A percentile compares a stretch with the other conserved stretches of the same genome.
phyloP scores from a whole-genome alignment of 2,797 vertebrate genomes.

The Petrocephalus schoutedeni region DNA sequence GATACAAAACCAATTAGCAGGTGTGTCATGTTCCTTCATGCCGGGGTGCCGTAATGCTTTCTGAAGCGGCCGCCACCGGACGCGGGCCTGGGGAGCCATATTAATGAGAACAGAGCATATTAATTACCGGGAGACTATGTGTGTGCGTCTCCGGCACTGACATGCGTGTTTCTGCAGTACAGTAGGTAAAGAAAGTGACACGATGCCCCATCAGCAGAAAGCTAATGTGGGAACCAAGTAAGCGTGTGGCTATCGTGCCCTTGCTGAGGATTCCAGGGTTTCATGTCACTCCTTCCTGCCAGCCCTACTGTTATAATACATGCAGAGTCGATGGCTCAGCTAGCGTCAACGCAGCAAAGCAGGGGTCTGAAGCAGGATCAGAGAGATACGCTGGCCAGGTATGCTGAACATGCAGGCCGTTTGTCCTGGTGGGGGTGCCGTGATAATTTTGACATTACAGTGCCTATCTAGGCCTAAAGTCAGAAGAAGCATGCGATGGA shows the following conservation, averaged over 20 bases:
- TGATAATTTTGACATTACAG: not conserved
- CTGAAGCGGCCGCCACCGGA: not conserved
- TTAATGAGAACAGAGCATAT: slow-evolving; percentile 22
- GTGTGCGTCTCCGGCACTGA: not conserved
- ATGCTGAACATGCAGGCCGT: not conserved
- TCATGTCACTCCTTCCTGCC: not conserved
- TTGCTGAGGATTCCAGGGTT: not conserved
- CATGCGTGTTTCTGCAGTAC: not conserved
- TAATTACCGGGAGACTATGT: not conserved
- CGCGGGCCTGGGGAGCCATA: slow-evolving; percentile 10
- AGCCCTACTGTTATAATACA: not conserved
- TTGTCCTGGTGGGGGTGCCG: not conserved
- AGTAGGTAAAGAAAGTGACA: not conserved
- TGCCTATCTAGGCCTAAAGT: not conserved
- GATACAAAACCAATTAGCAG: slow-evolving; percentile 51
- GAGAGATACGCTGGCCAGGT: not conserved
- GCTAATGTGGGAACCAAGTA: not conserved
- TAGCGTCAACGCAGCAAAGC: not conserved
- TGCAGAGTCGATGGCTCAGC: not conserved
- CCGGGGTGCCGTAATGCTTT: slow-evolving; percentile 21
- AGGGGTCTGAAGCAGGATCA: not conserved
- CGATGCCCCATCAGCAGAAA: not conserved
- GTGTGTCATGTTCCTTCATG: slow-evolving; percentile 40
- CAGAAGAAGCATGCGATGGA: not conserved
- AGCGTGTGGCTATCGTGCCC: not conserved